Evolutionary conservation across 2,888 invertebrate species (phyloP).

Genomic region (Aphelenchoides bicaudatus): DNA sequence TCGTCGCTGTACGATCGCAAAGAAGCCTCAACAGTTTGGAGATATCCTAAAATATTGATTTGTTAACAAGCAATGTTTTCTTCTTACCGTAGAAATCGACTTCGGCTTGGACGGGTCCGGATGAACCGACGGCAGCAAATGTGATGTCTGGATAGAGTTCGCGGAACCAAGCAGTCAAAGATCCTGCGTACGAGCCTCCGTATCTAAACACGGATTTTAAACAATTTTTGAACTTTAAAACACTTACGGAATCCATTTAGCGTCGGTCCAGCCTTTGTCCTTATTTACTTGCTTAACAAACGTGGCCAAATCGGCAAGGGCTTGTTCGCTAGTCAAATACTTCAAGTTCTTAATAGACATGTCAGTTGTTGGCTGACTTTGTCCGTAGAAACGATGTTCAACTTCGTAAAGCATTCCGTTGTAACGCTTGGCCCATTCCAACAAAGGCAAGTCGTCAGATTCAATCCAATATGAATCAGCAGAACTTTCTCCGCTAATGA

Average conservation of each 20-base stretch:
- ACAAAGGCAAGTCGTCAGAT: slow-evolving; percentile 20
- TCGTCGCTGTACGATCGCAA: slow-evolving; percentile 2
- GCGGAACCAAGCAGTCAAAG: slow-evolving; percentile 81
- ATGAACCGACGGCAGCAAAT: slow-evolving; percentile 79
- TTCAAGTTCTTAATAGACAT: slow-evolving; percentile 69
- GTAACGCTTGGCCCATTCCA: slow-evolving; percentile 65
- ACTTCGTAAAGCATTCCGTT: slow-evolving; percentile 73
- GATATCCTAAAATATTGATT: slow-evolving; percentile 1
- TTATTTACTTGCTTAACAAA: slow-evolving; percentile 74
- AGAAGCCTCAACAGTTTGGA: slow-evolving; percentile 10
- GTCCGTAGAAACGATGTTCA: slow-evolving; percentile 70
- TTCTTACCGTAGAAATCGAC: slow-evolving; percentile 74
- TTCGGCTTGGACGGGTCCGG: slow-evolving; percentile 80
- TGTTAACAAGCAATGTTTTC: not conserved
- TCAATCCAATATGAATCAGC: not conserved
- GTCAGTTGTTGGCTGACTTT: slow-evolving; percentile 72
- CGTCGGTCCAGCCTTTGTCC: slow-evolving; percentile 41
- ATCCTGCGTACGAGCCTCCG: slow-evolving; percentile 63
- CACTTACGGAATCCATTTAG: slow-evolving; percentile 71
- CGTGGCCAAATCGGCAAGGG: slow-evolving; percentile 75
- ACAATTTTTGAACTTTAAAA: not conserved
- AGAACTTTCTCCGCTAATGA: slow-evolving; percentile 79
- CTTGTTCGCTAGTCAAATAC: slow-evolving; percentile 70
- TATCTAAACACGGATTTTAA: not conserved
- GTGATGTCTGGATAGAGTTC: slow-evolving; percentile 80